phyloP scores from a whole-genome alignment of 1,140 invertebrate species.

The Atta texana region DNA sequence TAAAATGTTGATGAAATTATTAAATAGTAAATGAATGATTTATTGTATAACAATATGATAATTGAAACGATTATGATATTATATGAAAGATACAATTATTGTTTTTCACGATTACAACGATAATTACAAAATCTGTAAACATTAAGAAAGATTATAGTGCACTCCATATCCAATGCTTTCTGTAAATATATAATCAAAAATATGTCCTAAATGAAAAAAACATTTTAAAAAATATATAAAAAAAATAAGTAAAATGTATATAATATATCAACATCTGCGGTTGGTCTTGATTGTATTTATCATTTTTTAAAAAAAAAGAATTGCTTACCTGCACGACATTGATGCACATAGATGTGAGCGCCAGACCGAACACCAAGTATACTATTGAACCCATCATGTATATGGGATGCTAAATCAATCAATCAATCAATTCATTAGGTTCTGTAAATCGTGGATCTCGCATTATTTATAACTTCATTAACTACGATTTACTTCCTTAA shows the following conservation, averaged over 20 bases:
- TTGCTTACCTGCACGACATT: slow-evolving; percentile 95
- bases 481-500: slow-evolving; percentile 29
- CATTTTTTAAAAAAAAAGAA: not conserved
- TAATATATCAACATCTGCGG: too few species aligned
- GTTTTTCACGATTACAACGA: not conserved
- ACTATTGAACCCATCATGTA: slow-evolving; percentile 97
- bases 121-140: not conserved
- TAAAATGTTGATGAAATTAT: not conserved
- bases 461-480: slow-evolving; percentile 40
- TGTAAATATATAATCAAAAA: not conserved
- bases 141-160: not conserved
- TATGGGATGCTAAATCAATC: slow-evolving; percentile 90
- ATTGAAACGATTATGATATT: not conserved
- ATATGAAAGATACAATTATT: not conserved
- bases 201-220: not conserved
- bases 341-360: slow-evolving; percentile 98
- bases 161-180: not conserved
- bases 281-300: not conserved
- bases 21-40: not conserved
- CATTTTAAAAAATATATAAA: not conserved
- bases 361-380: slow-evolving; percentile 97
- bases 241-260: not conserved
- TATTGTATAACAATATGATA: not conserved
- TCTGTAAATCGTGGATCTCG: slow-evolving; percentile 34
- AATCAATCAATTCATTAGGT: slow-evolving; percentile 68